Evolutionary conservation across 1,140 invertebrate species (phyloP), one percentile per base, ranked within the genome.

Genomic region (Streblospio benedicti): DNA sequence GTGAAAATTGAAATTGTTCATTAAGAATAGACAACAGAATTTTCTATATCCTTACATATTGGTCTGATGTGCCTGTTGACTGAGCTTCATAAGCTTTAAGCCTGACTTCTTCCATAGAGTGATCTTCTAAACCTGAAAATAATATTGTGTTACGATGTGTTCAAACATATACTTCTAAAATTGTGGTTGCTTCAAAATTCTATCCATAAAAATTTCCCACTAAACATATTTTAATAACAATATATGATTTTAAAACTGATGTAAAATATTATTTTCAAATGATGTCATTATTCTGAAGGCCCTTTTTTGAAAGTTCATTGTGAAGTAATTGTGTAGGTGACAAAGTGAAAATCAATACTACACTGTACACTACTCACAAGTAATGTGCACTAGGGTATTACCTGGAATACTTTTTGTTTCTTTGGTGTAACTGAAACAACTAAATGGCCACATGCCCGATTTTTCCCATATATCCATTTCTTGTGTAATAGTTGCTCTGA

Each of bases 21-120:
- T n/a, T n/a, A n/a, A n/a, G n/a, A n/a, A n/a, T n/a, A n/a, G n/a
- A n/a, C n/a, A n/a, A n/a, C n/a, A n/a, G n/a, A n/a, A n/a, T n/a
- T n/a, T n/a, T n/a, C n/a, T n/a, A n/a, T n/a, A 2, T 47, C 9
- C 51, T 53, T 53, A 53, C 51, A 53, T 53, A 53, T 23, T 6
- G 25, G 31, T 27, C 51, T 28, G 31, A 32, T 23, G 5, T 53
- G 31, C 31, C 31, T 2, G 3, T 16, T 32, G 28, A 31, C 25
- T 53, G 31, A 32, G 25, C 25, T 25, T 53, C 51, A 18, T 53
- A 53, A 27, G 51, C 51, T 53, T 53, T 53, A 20, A 30, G 25
- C 12, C 51, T 27, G 6, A 53, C 51, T 30, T 53, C 51, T 53
- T 53, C 51, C 28, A 20, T 27, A 32, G 51, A 53, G 1, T 31